Evolutionary conservation across 1,140 invertebrate genomes (phyloP).

Genomic region (Drosophila ambigua): DNA sequence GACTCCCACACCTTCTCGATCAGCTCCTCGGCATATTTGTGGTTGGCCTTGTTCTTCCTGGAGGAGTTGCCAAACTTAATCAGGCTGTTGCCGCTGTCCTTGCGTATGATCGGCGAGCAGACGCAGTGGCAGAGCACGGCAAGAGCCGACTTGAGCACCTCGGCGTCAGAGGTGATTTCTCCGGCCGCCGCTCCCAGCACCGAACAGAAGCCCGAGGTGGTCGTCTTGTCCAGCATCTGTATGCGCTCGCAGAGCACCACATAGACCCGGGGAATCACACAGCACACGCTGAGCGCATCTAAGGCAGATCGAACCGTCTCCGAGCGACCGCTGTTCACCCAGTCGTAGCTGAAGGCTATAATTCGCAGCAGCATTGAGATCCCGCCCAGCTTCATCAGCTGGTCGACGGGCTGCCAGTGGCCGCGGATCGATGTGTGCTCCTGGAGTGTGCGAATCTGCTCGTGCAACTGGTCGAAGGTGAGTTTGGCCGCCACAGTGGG

Average conservation of each 20-base stretch:
- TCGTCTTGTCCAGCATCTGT: slow-evolving; percentile 88
- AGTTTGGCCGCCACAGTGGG: slow-evolving; percentile 83
- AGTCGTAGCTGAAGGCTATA: slow-evolving; percentile 94
- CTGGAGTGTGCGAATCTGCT: slow-evolving; percentile 92
- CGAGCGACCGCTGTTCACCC: slow-evolving; percentile 93
- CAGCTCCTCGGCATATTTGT: slow-evolving; percentile 92
- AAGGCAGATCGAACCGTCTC: slow-evolving; percentile 95
- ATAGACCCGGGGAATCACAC: slow-evolving; percentile 94
- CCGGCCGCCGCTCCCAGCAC: slow-evolving; percentile 93
- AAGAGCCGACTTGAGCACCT: slow-evolving; percentile 95
- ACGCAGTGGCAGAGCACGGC: slow-evolving; percentile 96
- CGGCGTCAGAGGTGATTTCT: slow-evolving; percentile 94
- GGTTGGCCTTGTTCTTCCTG: slow-evolving; percentile 89
- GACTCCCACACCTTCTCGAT: slow-evolving; percentile 97
- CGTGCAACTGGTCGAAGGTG: slow-evolving; percentile 90
- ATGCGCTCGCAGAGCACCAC: slow-evolving; percentile 91
- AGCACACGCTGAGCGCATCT: slow-evolving; percentile 95
- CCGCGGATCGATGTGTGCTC: slow-evolving; percentile 90
- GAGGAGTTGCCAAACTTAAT: slow-evolving; percentile 84
- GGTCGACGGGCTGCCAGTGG: slow-evolving; percentile 94
- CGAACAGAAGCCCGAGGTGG: slow-evolving; percentile 90
- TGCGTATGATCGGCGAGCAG: slow-evolving; percentile 94
- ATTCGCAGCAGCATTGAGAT: slow-evolving; percentile 93
- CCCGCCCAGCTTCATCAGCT: slow-evolving; percentile 93
- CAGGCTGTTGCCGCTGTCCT: slow-evolving; percentile 84